phyloP scores from a whole-genome alignment of 1,140 invertebrate species.

The Drosophila tani region DNA sequence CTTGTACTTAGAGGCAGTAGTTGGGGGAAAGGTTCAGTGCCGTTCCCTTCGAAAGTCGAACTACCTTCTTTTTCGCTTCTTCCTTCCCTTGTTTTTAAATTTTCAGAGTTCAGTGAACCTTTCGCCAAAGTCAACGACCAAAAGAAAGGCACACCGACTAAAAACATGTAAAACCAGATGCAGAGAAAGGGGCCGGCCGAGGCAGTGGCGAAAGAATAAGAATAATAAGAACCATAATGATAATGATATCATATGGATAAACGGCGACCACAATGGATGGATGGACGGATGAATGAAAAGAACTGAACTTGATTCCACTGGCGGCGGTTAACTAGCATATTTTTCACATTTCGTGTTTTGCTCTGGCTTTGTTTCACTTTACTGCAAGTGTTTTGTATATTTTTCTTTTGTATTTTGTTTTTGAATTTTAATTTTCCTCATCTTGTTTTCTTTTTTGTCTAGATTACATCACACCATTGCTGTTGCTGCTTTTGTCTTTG shows the following conservation, averaged over 20 bases:
- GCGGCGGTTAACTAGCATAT: slow-evolving; percentile 24
- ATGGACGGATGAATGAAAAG: slow-evolving; percentile 17
- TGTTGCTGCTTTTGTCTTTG: slow-evolving; percentile 10
- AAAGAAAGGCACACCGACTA: slow-evolving; percentile 56
- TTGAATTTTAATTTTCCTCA: slow-evolving; percentile 8
- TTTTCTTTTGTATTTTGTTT: slow-evolving; percentile 9
- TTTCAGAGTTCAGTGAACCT: slow-evolving; percentile 42
- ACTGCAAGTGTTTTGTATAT: slow-evolving; percentile 22
- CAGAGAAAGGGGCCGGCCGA: slow-evolving; percentile 8
- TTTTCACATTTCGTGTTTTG: slow-evolving; percentile 30
- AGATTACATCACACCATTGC: slow-evolving; percentile 41
- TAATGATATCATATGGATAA: slow-evolving; percentile 62
- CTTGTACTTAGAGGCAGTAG: slow-evolving; percentile 23
- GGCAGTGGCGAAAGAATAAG: slow-evolving; percentile 20
- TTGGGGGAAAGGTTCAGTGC: slow-evolving; percentile 41
- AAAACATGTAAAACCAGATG: slow-evolving; percentile 40
- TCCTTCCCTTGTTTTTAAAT: slow-evolving; percentile 15
- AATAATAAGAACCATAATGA: slow-evolving; percentile 43
- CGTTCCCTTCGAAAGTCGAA: slow-evolving; percentile 40
- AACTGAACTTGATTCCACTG: slow-evolving; percentile 40
- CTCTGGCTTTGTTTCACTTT: slow-evolving; percentile 17
- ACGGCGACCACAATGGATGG: slow-evolving; percentile 8
- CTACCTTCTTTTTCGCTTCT: slow-evolving; percentile 9
- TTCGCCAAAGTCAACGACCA: slow-evolving; percentile 55
- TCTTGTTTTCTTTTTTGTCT: slow-evolving; percentile 5